Conservation (phyloP, 2,113 vertebrate genomes). For the Mionectes macconnelli region DNA sequence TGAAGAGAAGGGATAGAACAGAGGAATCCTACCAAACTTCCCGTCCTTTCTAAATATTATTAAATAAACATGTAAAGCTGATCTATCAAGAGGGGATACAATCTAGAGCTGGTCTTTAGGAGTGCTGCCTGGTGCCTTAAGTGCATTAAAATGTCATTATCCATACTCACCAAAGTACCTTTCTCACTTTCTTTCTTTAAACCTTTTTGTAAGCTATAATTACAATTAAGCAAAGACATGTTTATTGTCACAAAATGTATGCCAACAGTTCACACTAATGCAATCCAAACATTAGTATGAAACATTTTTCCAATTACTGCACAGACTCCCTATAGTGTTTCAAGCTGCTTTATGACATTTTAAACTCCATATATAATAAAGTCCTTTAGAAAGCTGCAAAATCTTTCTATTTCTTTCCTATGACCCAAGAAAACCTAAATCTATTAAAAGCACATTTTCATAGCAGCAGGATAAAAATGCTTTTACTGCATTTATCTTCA, state of each 20-base stretch:
- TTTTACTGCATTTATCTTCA: slow-evolving; percentile 66
- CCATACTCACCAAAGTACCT: not conserved
- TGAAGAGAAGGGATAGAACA: not conserved
- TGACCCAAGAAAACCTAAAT: slow-evolving; percentile 62
- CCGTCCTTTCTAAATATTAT: not conserved
- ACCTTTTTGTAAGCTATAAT: slow-evolving; percentile 53
- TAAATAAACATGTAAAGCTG: not conserved
- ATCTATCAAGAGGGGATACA: not conserved
- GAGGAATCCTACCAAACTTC: not conserved
- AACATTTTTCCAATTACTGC: slow-evolving; percentile 72
- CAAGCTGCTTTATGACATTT: slow-evolving; percentile 83
- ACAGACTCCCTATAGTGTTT: slow-evolving; percentile 68
- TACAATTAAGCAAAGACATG: slow-evolving; percentile 57
- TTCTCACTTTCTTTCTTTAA: slow-evolving; percentile 35
- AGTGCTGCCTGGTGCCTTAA: not conserved
- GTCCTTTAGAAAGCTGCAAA: slow-evolving; percentile 58
- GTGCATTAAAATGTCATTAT: slow-evolving; percentile 50
- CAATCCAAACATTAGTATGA: slow-evolving; percentile 68
- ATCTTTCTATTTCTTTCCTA: slow-evolving; percentile 53
- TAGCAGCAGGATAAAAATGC: slow-evolving; percentile 64
- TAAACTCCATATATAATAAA: slow-evolving; percentile 82
- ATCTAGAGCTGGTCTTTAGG: not conserved
- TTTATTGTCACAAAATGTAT: slow-evolving; percentile 60
- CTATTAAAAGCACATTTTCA: slow-evolving; percentile 69
- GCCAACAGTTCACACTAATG: slow-evolving; percentile 54